Evolutionary conservation across 1,140 invertebrate species (phyloP), one percentile per base, ranked within the genome.

Genomic region (Asbolus verrucosus): DNA sequence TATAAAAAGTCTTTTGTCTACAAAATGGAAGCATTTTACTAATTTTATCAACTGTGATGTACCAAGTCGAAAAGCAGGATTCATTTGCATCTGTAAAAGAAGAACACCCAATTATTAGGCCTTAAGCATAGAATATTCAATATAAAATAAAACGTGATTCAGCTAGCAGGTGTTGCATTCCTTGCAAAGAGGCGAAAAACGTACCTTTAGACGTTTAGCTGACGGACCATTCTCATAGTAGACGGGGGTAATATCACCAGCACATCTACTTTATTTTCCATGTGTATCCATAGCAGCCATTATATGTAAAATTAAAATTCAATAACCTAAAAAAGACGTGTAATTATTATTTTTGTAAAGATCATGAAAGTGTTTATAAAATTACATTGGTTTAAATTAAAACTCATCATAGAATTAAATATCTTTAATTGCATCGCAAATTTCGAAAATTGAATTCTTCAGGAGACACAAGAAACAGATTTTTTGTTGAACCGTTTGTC

Each of bases 111-210:
- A 27, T 27, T 27, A 27, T 27, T 27, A 27, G 3, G 24, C 3
- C 14, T 41, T 41, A 41, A 41, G 14, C n/a, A 41, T 41, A 33
- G 31, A 33, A 33, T 33, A 41, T 6, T 41, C 38, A 3, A 41
- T 41, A 41, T 41, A 41, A 41, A 41, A 41, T 13, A 41, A 41
- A 41, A 41, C 38, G 38, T 41, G 1, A 41, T 41, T 41, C 38
- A 41, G n/a, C 38, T 41, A 41, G 38, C 38, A 41, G 38, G 1
- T 33, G 31, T 33, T 33, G 31, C 38, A 41, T 41, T 41, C 2
- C 38, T 41, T 41, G 38, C 6, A 41, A 41, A 41, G 38, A 41
- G 38, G 38, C 11, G 38, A 41, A 41, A 41, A 41, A 41, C 11
- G 38, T 41, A 41, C 38, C 38, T 41, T 33, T 33, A 11, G 31